Percentiles rank a stretch among this genome's conserved stretches.
phyloP scores from a whole-genome alignment of 2,113 vertebrate species.

The Holacanthus passer region DNA sequence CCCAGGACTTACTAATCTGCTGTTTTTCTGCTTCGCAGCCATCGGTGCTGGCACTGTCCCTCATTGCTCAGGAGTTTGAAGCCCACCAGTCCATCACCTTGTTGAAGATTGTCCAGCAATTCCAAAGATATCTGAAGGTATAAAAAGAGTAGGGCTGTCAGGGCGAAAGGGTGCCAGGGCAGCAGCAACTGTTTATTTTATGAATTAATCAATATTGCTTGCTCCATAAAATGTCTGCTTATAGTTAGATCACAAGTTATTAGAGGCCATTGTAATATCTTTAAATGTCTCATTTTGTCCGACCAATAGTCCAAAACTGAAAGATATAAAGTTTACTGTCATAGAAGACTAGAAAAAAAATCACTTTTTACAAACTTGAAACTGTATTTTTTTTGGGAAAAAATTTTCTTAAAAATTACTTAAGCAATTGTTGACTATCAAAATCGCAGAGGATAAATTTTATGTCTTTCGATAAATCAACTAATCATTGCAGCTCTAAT shows the following conservation, averaged over 20 bases:
- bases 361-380: too few relatives aligned
- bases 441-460: neutral
- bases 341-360: neutral
- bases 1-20: neutral
- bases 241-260: neutral
- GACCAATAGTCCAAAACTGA: neutral
- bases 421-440: neutral
- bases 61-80: slow-evolving; percentile 93
- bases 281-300: neutral
- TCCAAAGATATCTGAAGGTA: slow-evolving; percentile 95
- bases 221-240: neutral
- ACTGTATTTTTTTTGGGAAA: neutral
- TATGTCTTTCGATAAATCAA: too few relatives aligned
- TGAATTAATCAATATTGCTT: neutral
- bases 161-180: neutral
- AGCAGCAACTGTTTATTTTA: neutral
- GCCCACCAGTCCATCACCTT: slow-evolving; percentile 88
- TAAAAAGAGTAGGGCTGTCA: neutral
- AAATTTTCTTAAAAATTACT: neutral
- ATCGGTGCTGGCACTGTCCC: slow-evolving; percentile 95
- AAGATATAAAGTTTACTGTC: neutral
- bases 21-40: slow-evolving; percentile 83
- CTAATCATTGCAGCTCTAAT: neutral
- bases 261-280: neutral
- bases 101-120: slow-evolving; percentile 89